Conservation (phyloP, 2,797 vertebrate genomes). For the Chanos chanos region DNA sequence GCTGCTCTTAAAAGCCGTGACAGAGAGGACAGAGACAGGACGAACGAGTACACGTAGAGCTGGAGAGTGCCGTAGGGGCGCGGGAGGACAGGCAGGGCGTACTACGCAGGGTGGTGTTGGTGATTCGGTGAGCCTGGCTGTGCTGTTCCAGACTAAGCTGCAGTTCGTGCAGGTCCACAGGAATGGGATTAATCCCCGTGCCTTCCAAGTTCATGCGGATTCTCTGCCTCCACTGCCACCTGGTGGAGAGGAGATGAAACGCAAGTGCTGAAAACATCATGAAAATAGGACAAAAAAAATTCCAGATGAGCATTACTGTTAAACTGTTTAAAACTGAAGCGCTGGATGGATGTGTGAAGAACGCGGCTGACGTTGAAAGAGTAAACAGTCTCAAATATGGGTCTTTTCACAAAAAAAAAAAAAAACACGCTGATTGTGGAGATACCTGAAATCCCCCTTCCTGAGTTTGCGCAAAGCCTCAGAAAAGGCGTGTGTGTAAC, state of each 20-base stretch:
- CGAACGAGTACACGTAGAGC: not conserved
- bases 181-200: conserved; percentile 87
- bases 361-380: no score
- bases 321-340: no score
- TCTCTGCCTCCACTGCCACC: conserved; percentile 96
- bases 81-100: conserved; percentile 33
- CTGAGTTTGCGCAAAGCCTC: conserved; percentile 88
- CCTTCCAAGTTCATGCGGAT: conserved; percentile 90
- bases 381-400: not conserved
- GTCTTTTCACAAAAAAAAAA: not conserved
- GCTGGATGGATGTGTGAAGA: no score
- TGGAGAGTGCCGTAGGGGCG: not conserved
- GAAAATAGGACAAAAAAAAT: not conserved
- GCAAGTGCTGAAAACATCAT: not conserved
- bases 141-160: conserved; percentile 94
- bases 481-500: conserved; percentile 86
- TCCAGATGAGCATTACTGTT: no score
- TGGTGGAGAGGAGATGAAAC: conserved; percentile 42
- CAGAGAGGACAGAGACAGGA: not conserved
- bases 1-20: no score
- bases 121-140: conserved; percentile 81
- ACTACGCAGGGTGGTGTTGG: conserved; percentile 57
- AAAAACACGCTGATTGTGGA: not conserved
- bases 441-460: conserved; percentile 92
- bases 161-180: conserved; percentile 92